Base-by-base conservation (phyloP, 2,113 vertebrate species). In the Cygnus buccinator region DNA sequence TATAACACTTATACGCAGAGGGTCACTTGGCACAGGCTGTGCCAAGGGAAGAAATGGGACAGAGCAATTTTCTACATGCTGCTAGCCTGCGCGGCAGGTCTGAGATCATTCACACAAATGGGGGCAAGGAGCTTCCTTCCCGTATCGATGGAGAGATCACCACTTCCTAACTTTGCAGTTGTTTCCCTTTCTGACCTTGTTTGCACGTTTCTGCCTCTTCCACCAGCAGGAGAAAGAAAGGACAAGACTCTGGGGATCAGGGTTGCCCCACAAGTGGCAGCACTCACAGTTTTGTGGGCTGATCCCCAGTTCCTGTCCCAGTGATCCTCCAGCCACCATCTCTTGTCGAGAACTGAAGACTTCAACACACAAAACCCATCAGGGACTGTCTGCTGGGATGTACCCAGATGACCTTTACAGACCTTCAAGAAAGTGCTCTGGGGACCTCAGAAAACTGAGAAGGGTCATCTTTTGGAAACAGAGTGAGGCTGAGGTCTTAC, bases 1-100 rank as follows among this genome's bases (percentile, higher is more conserved):
- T 97, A 95, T 78, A 95, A 97, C 96, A 95, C 50, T 94, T 95
- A 96, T 14, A 97, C 74, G 96, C 92, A 93, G 80, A 94, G 66
- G 90, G 52, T 94, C 72, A 57, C 76, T 89, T 58, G 67, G 81
- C 83, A 94, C 72, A 63, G 85, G 83, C 72, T 85, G 90, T 62
- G 89, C 85, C 90, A 93, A 77, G 57, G 78, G 59, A 79, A 94
- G 96, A 90, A 90, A 50, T 46, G 91, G 91, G 89, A 96, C 15
- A 95, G 77, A 83, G 90, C 94, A 93, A 93, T 87, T 63, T 68
- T 91, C 71, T 86, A 95, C 95, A 95, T 94, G 95, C 95, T 0
- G 68, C 89, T 93, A 92, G 96, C 62, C 96, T 96, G 94, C 2
- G 2, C 84, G 79, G 79, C 58, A 91, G 68, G 41, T 91, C 86